These are phyloP conservation scores for Apteryx owenii DNA, from an alignment of 2,113 vertebrate species.

Conservation along the genomic window DNA sequence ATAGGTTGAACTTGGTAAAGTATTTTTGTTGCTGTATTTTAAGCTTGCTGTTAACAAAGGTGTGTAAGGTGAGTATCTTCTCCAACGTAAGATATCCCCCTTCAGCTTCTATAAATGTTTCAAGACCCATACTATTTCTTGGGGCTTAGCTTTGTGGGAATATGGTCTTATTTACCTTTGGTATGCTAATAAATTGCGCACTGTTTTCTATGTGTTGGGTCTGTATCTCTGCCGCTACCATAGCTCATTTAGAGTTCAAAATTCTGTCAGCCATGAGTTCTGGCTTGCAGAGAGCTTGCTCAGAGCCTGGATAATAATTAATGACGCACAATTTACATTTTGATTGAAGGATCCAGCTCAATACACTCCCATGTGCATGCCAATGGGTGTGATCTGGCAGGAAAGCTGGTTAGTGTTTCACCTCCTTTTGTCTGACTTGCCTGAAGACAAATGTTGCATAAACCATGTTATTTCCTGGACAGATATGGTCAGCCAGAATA, in stretches of 20 bases:
- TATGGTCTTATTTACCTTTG: not conserved
- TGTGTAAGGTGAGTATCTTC: not conserved
- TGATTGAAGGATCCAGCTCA: constrained; percentile 42
- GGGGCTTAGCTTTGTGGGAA: not conserved
- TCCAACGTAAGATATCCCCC: not conserved
- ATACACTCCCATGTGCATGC: not conserved
- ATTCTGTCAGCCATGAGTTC: constrained; percentile 16
- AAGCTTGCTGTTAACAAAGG: not conserved
- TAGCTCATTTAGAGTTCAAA: constrained; percentile 25
- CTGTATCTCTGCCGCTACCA: not conserved
- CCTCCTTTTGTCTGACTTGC: not conserved
- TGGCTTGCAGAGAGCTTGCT: constrained; percentile 19
- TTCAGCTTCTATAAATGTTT: not conserved
- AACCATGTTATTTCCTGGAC: constrained; percentile 10
- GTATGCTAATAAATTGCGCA: not conserved
- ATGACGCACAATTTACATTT: constrained; percentile 36
- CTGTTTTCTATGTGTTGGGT: not conserved
- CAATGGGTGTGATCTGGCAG: not conserved
- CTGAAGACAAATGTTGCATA: constrained; percentile 40
- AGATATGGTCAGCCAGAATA: constrained; percentile 44
- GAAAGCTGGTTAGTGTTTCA: not conserved
- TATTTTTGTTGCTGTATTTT: not conserved
- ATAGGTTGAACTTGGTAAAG: not conserved
- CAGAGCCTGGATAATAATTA: constrained; percentile 24
- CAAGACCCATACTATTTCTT: not conserved